Evolutionary conservation across 2,888 invertebrate genomes (phyloP).

Genomic region (Parnassius glacialis): DNA sequence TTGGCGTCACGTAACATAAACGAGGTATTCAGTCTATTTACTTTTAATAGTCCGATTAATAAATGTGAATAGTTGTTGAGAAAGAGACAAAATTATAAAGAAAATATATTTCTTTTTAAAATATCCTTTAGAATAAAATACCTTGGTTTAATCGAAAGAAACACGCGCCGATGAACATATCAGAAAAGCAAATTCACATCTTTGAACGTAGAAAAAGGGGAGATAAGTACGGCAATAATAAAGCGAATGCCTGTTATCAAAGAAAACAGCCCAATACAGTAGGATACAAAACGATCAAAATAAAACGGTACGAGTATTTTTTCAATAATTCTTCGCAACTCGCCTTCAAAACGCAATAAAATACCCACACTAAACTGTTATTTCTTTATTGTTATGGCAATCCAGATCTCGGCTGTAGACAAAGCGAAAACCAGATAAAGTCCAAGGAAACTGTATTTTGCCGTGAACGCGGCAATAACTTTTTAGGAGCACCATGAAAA

Average conservation of each 20-base stretch:
- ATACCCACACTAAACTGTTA: conserved; percentile 51
- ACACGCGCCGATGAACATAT: conserved; percentile 16
- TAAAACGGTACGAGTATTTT: conserved; percentile 27
- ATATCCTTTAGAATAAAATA: conserved; percentile 3
- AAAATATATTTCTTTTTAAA: not conserved
- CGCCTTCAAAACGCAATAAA: conserved; percentile 52
- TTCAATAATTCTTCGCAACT: conserved; percentile 35
- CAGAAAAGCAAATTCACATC: conserved; percentile 23
- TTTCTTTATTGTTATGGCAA: conserved; percentile 61
- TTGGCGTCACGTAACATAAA: too few relatives aligned
- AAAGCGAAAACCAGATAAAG: conserved; percentile 63
- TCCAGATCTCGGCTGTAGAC: conserved; percentile 55
- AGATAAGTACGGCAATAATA: conserved; percentile 27
- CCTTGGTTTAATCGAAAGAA: not conserved
- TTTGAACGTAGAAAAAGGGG: conserved; percentile 19
- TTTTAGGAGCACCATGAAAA: conserved; percentile 72
- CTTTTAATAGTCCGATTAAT: too few relatives aligned
- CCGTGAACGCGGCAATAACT: conserved; percentile 62
- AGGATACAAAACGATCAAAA: conserved; percentile 28
- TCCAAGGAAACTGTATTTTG: conserved; percentile 66
- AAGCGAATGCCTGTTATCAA: conserved; percentile 25
- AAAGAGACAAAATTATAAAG: too few relatives aligned
- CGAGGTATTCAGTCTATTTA: too few relatives aligned
- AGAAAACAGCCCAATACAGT: conserved; percentile 27
- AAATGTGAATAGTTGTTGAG: too few relatives aligned